Conservation (phyloP, 1,140 invertebrate genomes). For the Spodoptera litura region DNA sequence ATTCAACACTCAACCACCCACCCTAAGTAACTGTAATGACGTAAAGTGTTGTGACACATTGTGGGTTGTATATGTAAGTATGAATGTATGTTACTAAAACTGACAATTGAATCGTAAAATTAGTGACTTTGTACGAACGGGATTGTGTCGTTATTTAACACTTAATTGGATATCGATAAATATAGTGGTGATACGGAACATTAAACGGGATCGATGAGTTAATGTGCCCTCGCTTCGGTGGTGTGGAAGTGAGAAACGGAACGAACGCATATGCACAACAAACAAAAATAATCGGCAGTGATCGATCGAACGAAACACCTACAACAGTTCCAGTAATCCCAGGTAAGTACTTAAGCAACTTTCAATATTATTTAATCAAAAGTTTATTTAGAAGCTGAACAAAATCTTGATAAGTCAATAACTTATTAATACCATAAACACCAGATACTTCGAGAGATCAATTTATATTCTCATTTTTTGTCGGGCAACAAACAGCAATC, state of each 20-base stretch:
- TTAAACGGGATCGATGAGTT: constrained; percentile 37
- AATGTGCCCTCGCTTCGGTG: constrained; percentile 3
- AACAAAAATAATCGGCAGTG: neutral
- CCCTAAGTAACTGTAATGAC: neutral
- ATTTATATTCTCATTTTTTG: constrained; percentile 13
- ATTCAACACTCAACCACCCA: neutral
- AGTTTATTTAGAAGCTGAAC: neutral
- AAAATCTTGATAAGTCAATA: constrained; percentile 1
- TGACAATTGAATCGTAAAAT: neutral
- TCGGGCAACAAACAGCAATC: neutral
- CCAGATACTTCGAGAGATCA: neutral
- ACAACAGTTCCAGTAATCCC: neutral
- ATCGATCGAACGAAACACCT: constrained; percentile 14
- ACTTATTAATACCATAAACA: neutral
- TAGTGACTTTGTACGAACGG: neutral
- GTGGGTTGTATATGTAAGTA: too few species aligned
- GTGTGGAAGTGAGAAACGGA: neutral
- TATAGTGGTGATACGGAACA: constrained; percentile 22
- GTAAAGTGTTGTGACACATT: too few species aligned
- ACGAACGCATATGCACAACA: neutral
- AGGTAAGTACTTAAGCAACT: neutral
- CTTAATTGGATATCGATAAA: constrained; percentile 34
- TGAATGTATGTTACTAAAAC: neutral
- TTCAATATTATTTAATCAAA: constrained; percentile 4
- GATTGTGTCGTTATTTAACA: constrained; percentile 15